Percentiles rank a stretch among this genome's conserved stretches.
phyloP scores from a whole-genome alignment of 1,140 invertebrate genomes.

The Aplysia californica region DNA sequence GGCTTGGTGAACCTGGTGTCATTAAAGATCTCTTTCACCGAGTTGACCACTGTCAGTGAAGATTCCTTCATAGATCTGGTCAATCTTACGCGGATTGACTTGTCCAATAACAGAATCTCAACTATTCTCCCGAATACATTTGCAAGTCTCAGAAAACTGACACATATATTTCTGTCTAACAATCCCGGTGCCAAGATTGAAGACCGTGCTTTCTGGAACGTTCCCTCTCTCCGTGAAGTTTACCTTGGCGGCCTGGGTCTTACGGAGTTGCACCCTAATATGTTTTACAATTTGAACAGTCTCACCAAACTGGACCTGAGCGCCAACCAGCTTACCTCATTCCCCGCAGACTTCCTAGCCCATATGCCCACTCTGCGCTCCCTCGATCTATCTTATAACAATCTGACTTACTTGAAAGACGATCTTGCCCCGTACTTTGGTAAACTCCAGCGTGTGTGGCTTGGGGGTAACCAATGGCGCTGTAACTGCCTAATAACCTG shows the following conservation, averaged over 20 bases:
- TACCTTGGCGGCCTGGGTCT: constrained; percentile 31
- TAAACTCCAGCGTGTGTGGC: constrained; percentile 2
- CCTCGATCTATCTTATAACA: constrained; percentile 29
- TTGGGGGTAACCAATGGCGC: constrained; percentile 32
- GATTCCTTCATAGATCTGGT: constrained; percentile 29
- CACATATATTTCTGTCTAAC: constrained; percentile 6
- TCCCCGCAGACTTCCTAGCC: constrained; percentile 7
- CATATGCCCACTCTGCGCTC: not conserved
- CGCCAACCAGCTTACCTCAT: constrained; percentile 13
- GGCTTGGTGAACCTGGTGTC: not conserved
- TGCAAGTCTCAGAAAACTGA: constrained; percentile 8
- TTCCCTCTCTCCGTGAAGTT: constrained; percentile 17
- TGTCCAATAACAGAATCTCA: constrained; percentile 12
- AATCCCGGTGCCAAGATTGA: constrained; percentile 18
- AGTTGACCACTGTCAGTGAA: constrained; percentile 6
- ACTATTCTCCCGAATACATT: constrained; percentile 19
- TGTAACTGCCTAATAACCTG: constrained; percentile 33
- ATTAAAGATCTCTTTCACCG: constrained; percentile 19
- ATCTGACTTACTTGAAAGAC: constrained; percentile 7
- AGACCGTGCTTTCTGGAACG: constrained; percentile 6
- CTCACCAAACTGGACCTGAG: constrained; percentile 22
- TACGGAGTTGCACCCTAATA: not conserved
- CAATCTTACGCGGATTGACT: constrained; percentile 12
- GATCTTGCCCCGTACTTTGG: constrained; percentile 12
- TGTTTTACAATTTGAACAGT: constrained; percentile 17